Percentiles rank a stretch among this genome's conserved stretches.
Conservation (phyloP, 2,888 invertebrate genomes). For the Seladonia tumulorum region DNA sequence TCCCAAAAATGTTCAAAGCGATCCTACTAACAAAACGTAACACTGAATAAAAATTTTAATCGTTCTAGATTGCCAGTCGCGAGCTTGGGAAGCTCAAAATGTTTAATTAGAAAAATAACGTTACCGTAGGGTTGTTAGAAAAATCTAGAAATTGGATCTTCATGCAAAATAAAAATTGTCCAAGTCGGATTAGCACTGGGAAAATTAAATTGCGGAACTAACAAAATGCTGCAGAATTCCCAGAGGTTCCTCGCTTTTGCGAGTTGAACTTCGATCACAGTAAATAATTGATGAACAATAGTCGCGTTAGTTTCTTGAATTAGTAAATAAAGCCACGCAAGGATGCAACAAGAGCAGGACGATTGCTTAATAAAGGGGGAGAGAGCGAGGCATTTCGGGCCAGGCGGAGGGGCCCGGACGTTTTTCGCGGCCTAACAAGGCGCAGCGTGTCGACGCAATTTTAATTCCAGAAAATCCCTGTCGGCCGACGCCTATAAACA, state of each 20-base stretch:
- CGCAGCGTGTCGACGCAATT: constrained; percentile 11
- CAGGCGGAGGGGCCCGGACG: background rate
- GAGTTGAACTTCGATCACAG: background rate
- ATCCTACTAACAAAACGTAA: too few species aligned
- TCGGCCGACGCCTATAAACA: constrained; percentile 41
- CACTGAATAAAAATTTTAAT: too few species aligned
- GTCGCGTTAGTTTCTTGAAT: background rate
- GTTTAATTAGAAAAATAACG: too few species aligned
- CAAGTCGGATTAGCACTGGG: too few species aligned
- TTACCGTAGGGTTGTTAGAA: too few species aligned
- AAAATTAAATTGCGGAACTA: background rate
- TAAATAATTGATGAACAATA: background rate
- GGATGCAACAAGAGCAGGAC: background rate
- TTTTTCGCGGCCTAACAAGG: constrained; percentile 18
- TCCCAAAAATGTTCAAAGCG: too few species aligned
- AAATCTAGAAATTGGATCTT: too few species aligned
- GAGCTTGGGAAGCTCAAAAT: background rate
- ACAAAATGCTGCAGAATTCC: background rate
- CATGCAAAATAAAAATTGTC: too few species aligned
- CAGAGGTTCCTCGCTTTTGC: too few species aligned
- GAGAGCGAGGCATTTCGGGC: background rate
- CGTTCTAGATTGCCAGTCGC: too few species aligned
- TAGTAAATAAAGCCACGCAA: background rate
- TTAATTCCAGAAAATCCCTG: constrained; percentile 50
- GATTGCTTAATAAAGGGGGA: background rate